Percentiles rank a stretch among this genome's conserved stretches.
Conservation (phyloP, 2,888 invertebrate species). For the Lasioglossum leucozonium region DNA sequence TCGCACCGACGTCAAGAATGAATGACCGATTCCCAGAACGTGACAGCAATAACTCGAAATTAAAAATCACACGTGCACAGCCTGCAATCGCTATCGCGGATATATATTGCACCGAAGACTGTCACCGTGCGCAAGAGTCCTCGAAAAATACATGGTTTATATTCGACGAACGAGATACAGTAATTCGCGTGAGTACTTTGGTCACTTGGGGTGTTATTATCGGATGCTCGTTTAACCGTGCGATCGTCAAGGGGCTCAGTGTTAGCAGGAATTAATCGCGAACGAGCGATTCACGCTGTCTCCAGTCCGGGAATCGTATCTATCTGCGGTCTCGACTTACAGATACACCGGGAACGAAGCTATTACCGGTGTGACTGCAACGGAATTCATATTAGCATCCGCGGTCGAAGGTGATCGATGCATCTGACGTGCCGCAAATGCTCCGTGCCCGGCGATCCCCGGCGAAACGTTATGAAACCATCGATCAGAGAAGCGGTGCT, state of each 20-base stretch:
- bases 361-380: conserved; percentile 34
- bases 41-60: background rate
- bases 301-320: conserved; percentile 28
- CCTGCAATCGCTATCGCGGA: background rate
- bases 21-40: background rate
- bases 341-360: conserved; percentile 36
- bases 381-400: conserved; percentile 52
- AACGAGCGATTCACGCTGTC: conserved; percentile 30
- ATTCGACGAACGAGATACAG: background rate
- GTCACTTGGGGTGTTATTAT: conserved; percentile 4
- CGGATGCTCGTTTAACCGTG: background rate
- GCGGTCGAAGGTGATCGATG: conserved; percentile 43
- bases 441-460: background rate
- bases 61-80: background rate
- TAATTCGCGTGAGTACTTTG: background rate
- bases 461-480: conserved; percentile 8
- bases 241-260: background rate
- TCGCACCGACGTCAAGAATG: background rate
- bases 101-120: background rate
- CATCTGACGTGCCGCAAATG: conserved; percentile 35
- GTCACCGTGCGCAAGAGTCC: background rate
- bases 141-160: background rate
- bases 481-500: background rate
- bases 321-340: conserved; percentile 49
- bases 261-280: background rate